Evolutionary conservation across 2,797 vertebrate species (phyloP), one percentile per base, ranked within the genome.

Genomic region (Hozukius guyotensis): DNA sequence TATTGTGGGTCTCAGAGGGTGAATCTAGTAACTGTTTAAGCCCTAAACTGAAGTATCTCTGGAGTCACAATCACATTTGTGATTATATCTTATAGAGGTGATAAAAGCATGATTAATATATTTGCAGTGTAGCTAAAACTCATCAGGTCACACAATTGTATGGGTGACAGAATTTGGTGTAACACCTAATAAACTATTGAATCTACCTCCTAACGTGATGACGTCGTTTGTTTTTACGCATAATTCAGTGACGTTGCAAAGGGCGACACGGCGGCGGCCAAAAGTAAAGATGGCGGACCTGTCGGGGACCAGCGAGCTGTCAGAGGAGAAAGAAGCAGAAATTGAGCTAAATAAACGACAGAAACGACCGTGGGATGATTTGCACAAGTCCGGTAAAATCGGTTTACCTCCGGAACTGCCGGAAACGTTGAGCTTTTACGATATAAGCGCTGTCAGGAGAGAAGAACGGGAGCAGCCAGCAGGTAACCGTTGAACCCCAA

Each of bases 351-450:
- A 86, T 62, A 92, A 88, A 55, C 84, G 87, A 57, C 84, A 87
- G 64, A 85, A 90, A 76, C 32, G 84, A 65, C 78, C 88, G 5
- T 92, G 95, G 84, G 60, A 83, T 2, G 88, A 88, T 4, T 69
- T 85, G 18, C 66, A 75, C 2, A 91, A 56, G 87, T 87, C 88
- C 27, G 83, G 66, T 1, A 94, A 90, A 78, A 63, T 87, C 27
- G 64, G 70, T 0, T 16, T 91, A 10, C 82, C 89, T 0, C 78
- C 96, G 18, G 84, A 88, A 1, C 94, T 90, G 52, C 95, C 97
- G 0, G 98, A 99, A 88, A 98, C 97, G 0, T 73, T 99, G 78
- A 97, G 98, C 6, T 97, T 97, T 95, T 98, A 97, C 91, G 97
- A 98, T 85, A 96, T 96, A 68, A 92, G 92, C n/a, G 85, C 89